A percentile compares a stretch with the other conserved stretches of the same genome.
Evolutionary conservation across 1,140 invertebrate species (phyloP).

Genomic region (Lepeophtheirus salmonis): DNA sequence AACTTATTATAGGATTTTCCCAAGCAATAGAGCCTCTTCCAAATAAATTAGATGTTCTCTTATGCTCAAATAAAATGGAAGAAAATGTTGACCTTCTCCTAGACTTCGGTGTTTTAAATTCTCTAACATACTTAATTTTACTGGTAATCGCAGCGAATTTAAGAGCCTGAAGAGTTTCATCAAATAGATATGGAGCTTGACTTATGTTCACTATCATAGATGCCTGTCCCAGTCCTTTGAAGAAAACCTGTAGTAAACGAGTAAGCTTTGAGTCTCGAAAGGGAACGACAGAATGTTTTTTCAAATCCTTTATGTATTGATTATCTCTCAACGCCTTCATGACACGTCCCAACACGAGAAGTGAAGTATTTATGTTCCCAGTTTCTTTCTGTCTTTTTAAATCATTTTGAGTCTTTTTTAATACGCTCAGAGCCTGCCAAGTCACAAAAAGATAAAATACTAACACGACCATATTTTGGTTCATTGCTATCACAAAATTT

Average conservation of each 20-base stretch:
- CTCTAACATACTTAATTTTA: constrained; percentile 5
- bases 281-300: constrained; percentile 12
- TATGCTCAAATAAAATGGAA: constrained; percentile 19
- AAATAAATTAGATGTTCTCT: neutral
- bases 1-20: neutral
- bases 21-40: constrained; percentile 13
- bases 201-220: constrained; percentile 14
- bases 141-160: constrained; percentile 16
- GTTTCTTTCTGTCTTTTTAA: constrained; percentile 54
- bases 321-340: constrained; percentile 44
- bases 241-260: neutral
- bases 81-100: constrained; percentile 24
- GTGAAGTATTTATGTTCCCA: constrained; percentile 69
- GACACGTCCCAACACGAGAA: constrained; percentile 64
- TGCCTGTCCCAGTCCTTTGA: constrained; percentile 1
- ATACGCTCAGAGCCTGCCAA: constrained; percentile 74
- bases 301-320: constrained; percentile 21
- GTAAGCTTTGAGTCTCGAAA: constrained; percentile 10
- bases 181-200: constrained; percentile 15
- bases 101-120: neutral
- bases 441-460: constrained; percentile 59
- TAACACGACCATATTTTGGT: constrained; percentile 18
- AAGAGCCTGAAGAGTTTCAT: constrained; percentile 16
- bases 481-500: constrained; percentile 21
- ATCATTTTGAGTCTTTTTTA: constrained; percentile 62